A percentile compares a stretch with the other conserved stretches of the same genome.
phyloP scores from a whole-genome alignment of 2,113 vertebrate genomes.

The Myotis yumanensis region DNA sequence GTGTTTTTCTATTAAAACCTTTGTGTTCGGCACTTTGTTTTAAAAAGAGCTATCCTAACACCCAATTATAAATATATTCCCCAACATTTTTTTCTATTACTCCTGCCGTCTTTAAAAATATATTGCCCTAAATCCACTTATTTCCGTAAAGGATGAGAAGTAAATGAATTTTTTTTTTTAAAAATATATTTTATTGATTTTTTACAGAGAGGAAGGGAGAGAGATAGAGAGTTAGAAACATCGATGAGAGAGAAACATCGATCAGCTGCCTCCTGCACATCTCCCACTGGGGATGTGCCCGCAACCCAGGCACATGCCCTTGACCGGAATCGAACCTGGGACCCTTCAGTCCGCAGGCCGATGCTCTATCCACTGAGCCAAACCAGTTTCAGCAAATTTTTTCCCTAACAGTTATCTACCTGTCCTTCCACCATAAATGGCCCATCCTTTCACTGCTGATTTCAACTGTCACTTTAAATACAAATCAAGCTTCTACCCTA shows the following conservation, averaged over 20 bases:
- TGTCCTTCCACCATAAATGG: neutral
- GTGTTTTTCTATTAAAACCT: neutral
- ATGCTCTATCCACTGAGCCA: no score
- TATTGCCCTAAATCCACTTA: neutral
- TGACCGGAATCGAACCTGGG: no score
- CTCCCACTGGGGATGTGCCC: no score
- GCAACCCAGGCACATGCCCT: no score
- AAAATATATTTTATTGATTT: no score
- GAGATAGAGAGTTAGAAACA: no score
- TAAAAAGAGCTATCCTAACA: slow-evolving; percentile 3
- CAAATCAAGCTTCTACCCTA: neutral
- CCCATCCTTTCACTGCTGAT: neutral
- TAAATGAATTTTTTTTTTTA: neutral
- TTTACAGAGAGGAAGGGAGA: no score
- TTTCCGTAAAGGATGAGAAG: neutral
- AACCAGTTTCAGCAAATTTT: no score
- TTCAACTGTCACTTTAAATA: neutral
- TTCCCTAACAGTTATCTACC: neutral
- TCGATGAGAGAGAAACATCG: no score
- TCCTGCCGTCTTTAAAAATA: neutral
- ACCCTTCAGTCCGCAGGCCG: no score
- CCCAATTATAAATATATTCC: neutral
- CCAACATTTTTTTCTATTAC: neutral
- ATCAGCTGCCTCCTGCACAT: no score
- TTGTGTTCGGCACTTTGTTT: slow-evolving; percentile 10